Percentiles rank a stretch among this genome's conserved stretches.
Evolutionary conservation across 2,797 vertebrate species (phyloP).

Genomic region (Synaphobranchus kaupii): DNA sequence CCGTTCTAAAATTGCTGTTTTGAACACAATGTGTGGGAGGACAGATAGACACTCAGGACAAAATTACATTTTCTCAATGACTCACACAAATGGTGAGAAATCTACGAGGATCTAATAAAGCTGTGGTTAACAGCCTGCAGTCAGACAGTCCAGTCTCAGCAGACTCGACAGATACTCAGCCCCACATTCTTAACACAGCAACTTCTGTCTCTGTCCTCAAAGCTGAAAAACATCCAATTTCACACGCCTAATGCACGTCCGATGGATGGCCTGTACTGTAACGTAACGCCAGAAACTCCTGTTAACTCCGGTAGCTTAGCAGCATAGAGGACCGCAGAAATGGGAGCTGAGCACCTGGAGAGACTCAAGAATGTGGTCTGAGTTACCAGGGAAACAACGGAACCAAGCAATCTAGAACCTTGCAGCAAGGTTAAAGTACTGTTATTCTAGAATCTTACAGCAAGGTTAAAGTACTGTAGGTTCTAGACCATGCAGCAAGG

Average conservation of each 20-base stretch:
- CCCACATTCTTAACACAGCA: not conserved
- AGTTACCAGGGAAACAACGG: not conserved
- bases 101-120: too few species aligned
- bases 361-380: not conserved
- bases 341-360: too few species aligned
- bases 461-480: not conserved
- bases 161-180: too few species aligned
- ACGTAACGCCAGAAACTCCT: too few species aligned
- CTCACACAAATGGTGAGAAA: not conserved
- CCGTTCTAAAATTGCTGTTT: not conserved
- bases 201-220: too few species aligned
- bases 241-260: too few species aligned
- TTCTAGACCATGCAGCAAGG: not conserved
- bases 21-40: not conserved
- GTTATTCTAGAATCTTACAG: too few species aligned
- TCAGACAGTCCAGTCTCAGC: not conserved
- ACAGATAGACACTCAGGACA: not conserved
- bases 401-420: not conserved
- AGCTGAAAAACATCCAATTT: too few species aligned
- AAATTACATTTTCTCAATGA: not conserved
- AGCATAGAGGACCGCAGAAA: too few species aligned
- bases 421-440: not conserved
- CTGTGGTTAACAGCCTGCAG: not conserved
- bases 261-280: too few species aligned
- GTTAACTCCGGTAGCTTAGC: too few species aligned